Evolutionary conservation across 2,888 invertebrate species (phyloP).

Genomic region (Idaea straminata): DNA sequence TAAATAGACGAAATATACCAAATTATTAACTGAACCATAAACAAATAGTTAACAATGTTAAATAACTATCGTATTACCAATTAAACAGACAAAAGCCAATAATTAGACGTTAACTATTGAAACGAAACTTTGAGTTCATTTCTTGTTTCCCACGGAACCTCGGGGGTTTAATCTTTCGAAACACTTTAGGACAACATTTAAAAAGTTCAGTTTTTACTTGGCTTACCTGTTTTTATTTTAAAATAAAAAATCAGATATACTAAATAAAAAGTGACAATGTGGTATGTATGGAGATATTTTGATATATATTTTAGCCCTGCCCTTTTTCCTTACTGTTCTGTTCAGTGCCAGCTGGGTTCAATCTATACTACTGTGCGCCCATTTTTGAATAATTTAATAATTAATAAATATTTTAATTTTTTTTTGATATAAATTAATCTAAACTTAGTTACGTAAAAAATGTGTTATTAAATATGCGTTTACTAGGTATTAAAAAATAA

Average conservation of each 20-base stretch:
- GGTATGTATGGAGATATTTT: no score
- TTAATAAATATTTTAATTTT: no score
- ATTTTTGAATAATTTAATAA: no score
- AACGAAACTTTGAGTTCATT: conserved; percentile 42
- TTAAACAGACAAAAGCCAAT: conserved; percentile 45
- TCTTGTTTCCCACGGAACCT: conserved; percentile 42
- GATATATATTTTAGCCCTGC: no score
- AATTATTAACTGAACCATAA: neutral
- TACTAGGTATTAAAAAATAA: neutral
- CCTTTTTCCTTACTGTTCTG: no score
- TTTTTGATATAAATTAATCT: no score
- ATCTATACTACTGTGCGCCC: no score
- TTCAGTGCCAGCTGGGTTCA: no score
- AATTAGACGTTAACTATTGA: conserved; percentile 46
- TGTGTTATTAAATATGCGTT: neutral
- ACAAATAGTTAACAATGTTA: neutral
- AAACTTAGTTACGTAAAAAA: neutral
- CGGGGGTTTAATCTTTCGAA: conserved; percentile 8
- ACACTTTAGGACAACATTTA: neutral
- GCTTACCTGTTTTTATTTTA: no score
- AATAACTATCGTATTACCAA: conserved; percentile 47
- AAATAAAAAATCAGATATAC: no score
- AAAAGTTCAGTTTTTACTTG: neutral
- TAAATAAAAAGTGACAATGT: no score
- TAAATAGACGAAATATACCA: neutral